These are phyloP conservation scores for Omphaloscelis lunosa DNA, from an alignment of 2,888 invertebrate species.

Conservation along the genomic window DNA sequence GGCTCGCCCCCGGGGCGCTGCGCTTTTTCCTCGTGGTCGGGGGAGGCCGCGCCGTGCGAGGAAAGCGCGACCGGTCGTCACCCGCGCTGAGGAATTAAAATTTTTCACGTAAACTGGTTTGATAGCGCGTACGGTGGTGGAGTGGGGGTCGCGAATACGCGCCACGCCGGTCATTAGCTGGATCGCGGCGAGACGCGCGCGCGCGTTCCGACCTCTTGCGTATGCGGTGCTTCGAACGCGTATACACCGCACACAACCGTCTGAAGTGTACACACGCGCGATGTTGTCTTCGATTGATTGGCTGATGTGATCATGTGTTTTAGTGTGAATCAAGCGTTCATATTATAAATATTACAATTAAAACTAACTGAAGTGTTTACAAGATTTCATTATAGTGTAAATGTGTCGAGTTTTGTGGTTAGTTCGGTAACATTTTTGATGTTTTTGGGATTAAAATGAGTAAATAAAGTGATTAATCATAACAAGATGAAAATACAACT, in stretches of 20 bases:
- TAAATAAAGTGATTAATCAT: constrained; percentile 1
- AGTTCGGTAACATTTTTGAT: constrained; percentile 36
- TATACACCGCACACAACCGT: constrained; percentile 55
- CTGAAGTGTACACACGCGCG: constrained; percentile 61
- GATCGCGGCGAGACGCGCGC: constrained; percentile 86
- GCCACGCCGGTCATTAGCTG: constrained; percentile 89
- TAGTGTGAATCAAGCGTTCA: constrained; percentile 70
- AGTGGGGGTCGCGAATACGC: constrained; percentile 90
- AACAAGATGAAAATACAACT: neutral
- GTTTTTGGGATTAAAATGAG: constrained; percentile 51
- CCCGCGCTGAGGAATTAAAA: constrained; percentile 87
- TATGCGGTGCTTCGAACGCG: constrained; percentile 74
- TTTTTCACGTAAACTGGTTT: constrained; percentile 91
- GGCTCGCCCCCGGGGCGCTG: constrained; percentile 86
- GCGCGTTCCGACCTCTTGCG: constrained; percentile 77
- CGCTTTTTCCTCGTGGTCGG: constrained; percentile 85
- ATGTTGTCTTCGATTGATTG: constrained; percentile 72
- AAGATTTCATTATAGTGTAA: constrained; percentile 30
- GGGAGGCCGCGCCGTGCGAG: constrained; percentile 80
- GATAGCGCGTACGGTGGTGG: constrained; percentile 87
- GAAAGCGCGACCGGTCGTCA: constrained; percentile 89
- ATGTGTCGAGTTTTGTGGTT: constrained; percentile 38
- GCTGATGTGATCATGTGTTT: constrained; percentile 74
- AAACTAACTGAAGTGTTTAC: constrained; percentile 44
- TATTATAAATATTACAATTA: constrained; percentile 54